phyloP scores from a whole-genome alignment of 2,888 invertebrate species.

The Octodonta nipae region DNA sequence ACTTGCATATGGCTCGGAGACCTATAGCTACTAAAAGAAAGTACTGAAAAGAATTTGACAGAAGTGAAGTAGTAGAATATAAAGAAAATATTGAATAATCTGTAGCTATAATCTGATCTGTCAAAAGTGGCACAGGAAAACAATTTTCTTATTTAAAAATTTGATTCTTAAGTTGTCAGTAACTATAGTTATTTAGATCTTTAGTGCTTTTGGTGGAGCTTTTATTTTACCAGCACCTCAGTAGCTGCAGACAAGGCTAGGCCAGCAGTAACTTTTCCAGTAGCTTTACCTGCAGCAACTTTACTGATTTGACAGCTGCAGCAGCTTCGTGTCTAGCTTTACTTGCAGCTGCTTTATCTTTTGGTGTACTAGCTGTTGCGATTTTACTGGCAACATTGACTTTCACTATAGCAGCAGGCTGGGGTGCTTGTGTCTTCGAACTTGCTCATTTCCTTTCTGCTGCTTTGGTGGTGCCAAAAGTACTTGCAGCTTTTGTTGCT shows the following conservation, averaged over 20 bases:
- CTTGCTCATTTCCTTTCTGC: constrained; percentile 14
- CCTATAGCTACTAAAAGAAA: too few species aligned
- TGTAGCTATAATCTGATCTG: too few species aligned
- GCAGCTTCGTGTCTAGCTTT: constrained; percentile 26
- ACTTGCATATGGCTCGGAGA: too few species aligned
- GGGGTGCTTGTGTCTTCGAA: constrained; percentile 17
- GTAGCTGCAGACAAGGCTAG: constrained; percentile 18
- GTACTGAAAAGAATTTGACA: too few species aligned
- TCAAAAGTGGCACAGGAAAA: too few species aligned
- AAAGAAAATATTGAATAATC: too few species aligned
- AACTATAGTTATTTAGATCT: too few species aligned
- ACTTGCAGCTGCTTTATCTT: constrained; percentile 32
- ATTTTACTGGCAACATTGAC: constrained; percentile 13
- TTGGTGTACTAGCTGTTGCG: constrained; percentile 17
- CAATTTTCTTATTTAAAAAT: too few species aligned
- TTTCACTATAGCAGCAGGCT: constrained; percentile 17
- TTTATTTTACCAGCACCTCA: constrained; percentile 28
- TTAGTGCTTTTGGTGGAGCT: constrained; percentile 33
- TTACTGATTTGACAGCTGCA: too few species aligned
- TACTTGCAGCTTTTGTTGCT: constrained; percentile 26
- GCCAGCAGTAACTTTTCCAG: constrained; percentile 29
- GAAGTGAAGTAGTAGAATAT: too few species aligned
- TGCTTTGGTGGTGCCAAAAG: constrained; percentile 26
- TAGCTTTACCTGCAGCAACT: constrained; percentile 16
- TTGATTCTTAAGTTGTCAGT: too few species aligned